These are phyloP conservation scores for Sinelater perroti DNA, from an alignment of 2,888 invertebrate species.

Conservation along the genomic window DNA sequence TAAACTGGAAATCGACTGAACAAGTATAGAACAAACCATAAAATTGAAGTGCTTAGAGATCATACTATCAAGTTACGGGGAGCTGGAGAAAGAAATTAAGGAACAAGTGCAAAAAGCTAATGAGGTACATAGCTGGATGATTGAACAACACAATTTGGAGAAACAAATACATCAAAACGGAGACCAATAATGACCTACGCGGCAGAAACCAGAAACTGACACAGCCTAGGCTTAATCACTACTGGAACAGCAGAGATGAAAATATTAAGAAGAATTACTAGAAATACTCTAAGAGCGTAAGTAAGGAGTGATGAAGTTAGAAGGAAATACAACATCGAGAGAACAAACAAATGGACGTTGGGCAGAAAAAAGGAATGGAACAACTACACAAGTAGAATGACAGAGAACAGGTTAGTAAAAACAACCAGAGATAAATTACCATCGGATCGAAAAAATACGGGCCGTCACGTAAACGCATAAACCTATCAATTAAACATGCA, in stretches of 20 bases:
- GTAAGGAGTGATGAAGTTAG: not conserved
- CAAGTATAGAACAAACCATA: not conserved
- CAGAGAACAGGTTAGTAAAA: not conserved
- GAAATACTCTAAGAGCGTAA: not conserved
- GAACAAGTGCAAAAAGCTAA: conserved; percentile 2
- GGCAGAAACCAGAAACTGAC: not conserved
- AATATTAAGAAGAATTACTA: conserved; percentile 2
- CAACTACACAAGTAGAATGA: not conserved
- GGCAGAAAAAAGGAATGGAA: not conserved
- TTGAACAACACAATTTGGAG: not conserved
- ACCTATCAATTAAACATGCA: no score
- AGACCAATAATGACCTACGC: not conserved
- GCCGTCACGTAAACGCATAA: no score
- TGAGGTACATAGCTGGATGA: not conserved
- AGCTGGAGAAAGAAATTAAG: not conserved
- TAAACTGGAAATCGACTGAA: not conserved
- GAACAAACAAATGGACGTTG: conserved; percentile 7
- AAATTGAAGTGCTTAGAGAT: not conserved
- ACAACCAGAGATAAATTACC: not conserved
- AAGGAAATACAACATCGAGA: conserved; percentile 1
- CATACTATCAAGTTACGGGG: not conserved
- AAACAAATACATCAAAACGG: conserved; percentile 5
- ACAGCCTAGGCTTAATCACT: not conserved
- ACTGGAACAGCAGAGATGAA: not conserved
- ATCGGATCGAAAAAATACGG: no score